phyloP scores from a whole-genome alignment of 1,140 invertebrate species.

The Rhynchophorus ferrugineus region DNA sequence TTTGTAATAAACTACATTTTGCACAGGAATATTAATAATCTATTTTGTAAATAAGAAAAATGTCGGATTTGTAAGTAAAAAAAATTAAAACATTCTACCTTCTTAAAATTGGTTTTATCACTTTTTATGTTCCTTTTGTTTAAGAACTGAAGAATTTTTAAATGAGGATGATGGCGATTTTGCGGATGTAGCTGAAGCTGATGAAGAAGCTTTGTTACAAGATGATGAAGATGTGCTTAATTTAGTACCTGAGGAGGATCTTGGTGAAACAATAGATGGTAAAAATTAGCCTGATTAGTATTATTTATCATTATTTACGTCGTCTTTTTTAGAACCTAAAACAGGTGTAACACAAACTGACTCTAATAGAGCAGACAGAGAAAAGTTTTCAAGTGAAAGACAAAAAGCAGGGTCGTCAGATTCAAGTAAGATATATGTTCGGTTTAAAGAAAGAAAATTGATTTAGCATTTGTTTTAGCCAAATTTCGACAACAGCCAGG shows the following conservation, averaged over 20 bases:
- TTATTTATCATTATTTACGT: neutral
- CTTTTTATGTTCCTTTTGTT: neutral
- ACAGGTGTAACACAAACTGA: neutral
- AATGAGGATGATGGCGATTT: constrained; percentile 25
- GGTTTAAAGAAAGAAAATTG: neutral
- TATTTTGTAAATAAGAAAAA: no score
- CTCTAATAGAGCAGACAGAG: neutral
- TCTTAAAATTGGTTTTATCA: constrained; percentile 3
- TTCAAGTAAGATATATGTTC: no score
- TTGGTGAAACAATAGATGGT: constrained; percentile 14
- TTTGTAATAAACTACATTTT: no score
- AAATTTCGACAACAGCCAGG: neutral
- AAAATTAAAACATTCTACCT: constrained; percentile 1
- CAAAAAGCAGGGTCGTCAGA: no score
- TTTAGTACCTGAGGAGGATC: constrained; percentile 13
- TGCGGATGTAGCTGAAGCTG: constrained; percentile 18
- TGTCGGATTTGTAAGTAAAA: constrained; percentile 3
- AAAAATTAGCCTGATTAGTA: neutral
- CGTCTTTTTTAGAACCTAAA: neutral
- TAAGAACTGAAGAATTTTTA: constrained; percentile 23
- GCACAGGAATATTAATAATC: no score
- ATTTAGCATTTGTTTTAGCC: neutral
- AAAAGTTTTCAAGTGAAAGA: neutral
- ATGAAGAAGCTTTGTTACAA: constrained; percentile 25
- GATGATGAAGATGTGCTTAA: constrained; percentile 25